Base-by-base conservation (phyloP, 2,797 vertebrate species). In the Heterohyrax brucei region DNA sequence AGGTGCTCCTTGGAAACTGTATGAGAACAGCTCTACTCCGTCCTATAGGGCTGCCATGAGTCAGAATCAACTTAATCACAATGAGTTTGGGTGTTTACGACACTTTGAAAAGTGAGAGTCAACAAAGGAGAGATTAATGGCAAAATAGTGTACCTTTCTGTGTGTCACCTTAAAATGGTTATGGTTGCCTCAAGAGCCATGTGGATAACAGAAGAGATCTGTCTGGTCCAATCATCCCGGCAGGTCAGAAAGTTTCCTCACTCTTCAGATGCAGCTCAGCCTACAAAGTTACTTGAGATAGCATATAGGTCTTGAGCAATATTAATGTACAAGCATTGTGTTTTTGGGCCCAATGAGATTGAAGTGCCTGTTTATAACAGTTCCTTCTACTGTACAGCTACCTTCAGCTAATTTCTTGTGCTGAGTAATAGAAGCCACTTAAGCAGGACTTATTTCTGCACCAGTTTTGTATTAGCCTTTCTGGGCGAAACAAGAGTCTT, bases 241-340 rank as follows among this genome's bases (percentile, higher is more conserved):
- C 48, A 24, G n/a, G 3, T n/a, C 28, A 70, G 10, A 64, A 59
- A n/a, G 39, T 8, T 39, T 46, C 10, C 77, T 18, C 39, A 2
- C 1, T 48, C 8, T 1, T 33, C 13, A 30, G n/a, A 56, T 5
- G 1, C 39, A 19, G 2, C 6, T 61, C 1, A 61, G 4, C 33
- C 2, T 21, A 19, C 18, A 48, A 44, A 85, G 14, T 1, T 56
- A 28, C 16, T 7, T 5, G 14, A 62, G 19, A 21, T 50, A 6
- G 7, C 10, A 3, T 1, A 16, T 2, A 13, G 33, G 46, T 64
- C 30, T 0, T n/a, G 39, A 73, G 48, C 3, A 68, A 73, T 8
- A 14, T 64, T 46, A 7, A 66, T 9, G 1, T 2, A 10, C n/a
- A 3, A 10, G 18, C 3, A 21, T 19, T 13, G 3, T 10, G 24